Evolutionary conservation across 2,113 vertebrate genomes (phyloP).

Genomic region (Ptyas mucosa): DNA sequence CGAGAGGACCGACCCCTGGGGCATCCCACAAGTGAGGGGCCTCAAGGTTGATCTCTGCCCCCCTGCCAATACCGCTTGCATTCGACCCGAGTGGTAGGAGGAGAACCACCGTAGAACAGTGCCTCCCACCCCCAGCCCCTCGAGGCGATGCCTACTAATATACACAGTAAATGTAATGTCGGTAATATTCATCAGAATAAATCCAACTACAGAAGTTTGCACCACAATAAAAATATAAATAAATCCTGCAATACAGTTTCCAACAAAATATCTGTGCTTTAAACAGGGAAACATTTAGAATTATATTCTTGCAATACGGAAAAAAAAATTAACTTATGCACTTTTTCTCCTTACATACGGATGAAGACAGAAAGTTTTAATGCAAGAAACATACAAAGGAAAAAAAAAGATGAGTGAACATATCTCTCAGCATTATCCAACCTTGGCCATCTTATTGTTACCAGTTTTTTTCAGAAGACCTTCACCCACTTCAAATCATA

Average conservation of each 20-base stretch:
- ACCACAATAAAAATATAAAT: neutral
- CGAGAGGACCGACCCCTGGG: too few species aligned
- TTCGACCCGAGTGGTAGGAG: too few species aligned
- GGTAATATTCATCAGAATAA: neutral
- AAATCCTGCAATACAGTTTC: neutral
- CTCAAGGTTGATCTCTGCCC: too few species aligned
- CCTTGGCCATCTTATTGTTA: neutral
- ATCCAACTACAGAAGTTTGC: neutral
- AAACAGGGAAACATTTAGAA: neutral
- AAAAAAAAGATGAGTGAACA: neutral
- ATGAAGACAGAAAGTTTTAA: neutral
- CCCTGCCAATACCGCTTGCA: too few species aligned
- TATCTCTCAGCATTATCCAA: neutral
- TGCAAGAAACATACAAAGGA: neutral
- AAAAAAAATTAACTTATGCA: neutral
- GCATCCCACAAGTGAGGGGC: too few species aligned
- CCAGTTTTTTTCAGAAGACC: neutral
- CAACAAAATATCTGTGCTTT: neutral
- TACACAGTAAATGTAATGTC: neutral
- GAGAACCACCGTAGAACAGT: too few species aligned
- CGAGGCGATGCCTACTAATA: too few species aligned
- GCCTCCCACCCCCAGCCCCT: too few species aligned
- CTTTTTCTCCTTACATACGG: neutral
- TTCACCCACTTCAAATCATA: fast-evolving
- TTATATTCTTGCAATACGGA: too few species aligned